A percentile compares a stretch with the other conserved stretches of the same genome.
These are phyloP conservation scores for Aproaerema taeniolella DNA, from an alignment of 2,888 invertebrate species.

Conservation along the genomic window DNA sequence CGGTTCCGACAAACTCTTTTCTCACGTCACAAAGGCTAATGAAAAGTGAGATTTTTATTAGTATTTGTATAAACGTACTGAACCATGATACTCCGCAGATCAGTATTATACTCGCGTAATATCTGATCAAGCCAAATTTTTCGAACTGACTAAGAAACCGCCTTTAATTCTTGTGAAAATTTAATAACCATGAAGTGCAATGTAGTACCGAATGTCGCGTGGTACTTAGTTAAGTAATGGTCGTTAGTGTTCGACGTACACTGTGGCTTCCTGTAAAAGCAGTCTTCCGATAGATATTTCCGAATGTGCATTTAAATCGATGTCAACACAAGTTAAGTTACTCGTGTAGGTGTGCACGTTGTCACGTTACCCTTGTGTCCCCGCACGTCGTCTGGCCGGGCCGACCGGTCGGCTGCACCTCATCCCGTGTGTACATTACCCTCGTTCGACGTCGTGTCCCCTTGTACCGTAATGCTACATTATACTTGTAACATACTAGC, in stretches of 20 bases:
- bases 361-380: constrained; percentile 12
- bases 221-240: constrained; percentile 69
- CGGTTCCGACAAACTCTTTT: constrained; percentile 22
- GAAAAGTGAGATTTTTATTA: constrained; percentile 53
- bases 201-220: constrained; percentile 55
- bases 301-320: constrained; percentile 67
- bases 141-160: constrained; percentile 69
- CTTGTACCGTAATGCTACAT: constrained; percentile 33
- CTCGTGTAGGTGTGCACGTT: constrained; percentile 28
- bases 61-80: constrained; percentile 37
- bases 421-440: constrained; percentile 11
- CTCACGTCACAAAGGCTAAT: constrained; percentile 43
- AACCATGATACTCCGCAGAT: constrained; percentile 63
- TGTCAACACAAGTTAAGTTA: constrained; percentile 44
- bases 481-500: constrained; percentile 49
- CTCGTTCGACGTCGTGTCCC: constrained; percentile 29
- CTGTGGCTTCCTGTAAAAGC: constrained; percentile 74
- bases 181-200: constrained; percentile 60
- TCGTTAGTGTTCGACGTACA: constrained; percentile 64
- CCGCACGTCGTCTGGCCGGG: background rate
- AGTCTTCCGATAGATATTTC: constrained; percentile 76
- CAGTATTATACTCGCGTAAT: constrained; percentile 49
- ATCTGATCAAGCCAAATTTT: constrained; percentile 71
- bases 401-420: background rate
- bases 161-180: constrained; percentile 65